phyloP scores from a whole-genome alignment of 2,888 invertebrate species.

The Sinhomidia bicolor region DNA sequence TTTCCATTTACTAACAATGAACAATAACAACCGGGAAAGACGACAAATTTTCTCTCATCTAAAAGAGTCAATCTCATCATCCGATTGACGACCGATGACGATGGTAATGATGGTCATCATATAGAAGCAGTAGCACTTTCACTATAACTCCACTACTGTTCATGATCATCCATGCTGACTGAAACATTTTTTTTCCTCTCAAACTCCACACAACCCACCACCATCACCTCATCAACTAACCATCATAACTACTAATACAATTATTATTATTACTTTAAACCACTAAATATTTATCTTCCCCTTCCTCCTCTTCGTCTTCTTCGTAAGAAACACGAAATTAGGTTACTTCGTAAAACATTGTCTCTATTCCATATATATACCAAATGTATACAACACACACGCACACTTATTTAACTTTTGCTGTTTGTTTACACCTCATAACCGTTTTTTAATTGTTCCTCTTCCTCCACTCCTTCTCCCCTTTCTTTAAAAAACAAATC shows the following conservation, averaged over 20 bases:
- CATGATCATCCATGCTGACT: not conserved
- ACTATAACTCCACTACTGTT: not conserved
- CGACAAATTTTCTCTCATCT: no score
- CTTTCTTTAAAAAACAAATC: no score
- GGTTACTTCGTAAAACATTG: not conserved
- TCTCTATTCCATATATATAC: not conserved
- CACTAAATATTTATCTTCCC: no score
- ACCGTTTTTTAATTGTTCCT: no score
- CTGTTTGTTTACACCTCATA: not conserved
- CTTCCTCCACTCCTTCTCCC: no score
- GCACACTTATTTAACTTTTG: not conserved
- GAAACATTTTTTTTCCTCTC: not conserved
- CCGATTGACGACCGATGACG: not conserved
- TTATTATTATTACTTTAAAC: no score
- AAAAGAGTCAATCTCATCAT: not conserved
- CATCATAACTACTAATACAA: no score
- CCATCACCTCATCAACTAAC: not conserved
- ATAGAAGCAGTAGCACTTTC: not conserved
- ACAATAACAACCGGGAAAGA: no score
- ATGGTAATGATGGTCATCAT: no score
- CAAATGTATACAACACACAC: no score
- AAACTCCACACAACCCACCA: not conserved
- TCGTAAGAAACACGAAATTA: not conserved
- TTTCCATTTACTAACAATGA: no score
- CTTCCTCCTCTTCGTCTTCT: no score